Base-by-base conservation (phyloP, 2,888 invertebrate species). In the Acanthoscelides obtectus region DNA sequence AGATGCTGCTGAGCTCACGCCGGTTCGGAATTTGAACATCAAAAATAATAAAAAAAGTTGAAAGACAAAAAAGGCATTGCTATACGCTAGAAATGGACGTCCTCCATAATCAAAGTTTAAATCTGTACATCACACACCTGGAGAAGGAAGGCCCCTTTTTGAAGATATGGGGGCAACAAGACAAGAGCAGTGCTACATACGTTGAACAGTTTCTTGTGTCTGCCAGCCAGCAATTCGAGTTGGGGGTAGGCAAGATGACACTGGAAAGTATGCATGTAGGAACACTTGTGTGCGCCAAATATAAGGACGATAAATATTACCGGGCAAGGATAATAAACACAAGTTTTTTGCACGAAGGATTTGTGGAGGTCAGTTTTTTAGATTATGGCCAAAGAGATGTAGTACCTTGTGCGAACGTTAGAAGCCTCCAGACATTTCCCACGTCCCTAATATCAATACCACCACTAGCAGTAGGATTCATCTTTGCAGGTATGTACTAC, bases 101-200 rank as follows among this genome's bases (percentile, higher is more conserved):
- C 17, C 45, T 17, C 8, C 45, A 45, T 45, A 45, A 45, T 45
- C 45, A 45, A 74, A 71, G 75, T 22, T 8, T 78, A 27, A 77
- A 74, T 72, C 74, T 84, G 68, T 84, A 81, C 72, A 88, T 92
- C 79, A 93, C 92, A 74, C 89, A 90, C 85, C 88, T 93, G 75
- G 92, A 93, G 80, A 88, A 89, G 69, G 90, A 91, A 74, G 90
- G 91, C 27, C 89, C 89, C 72, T 91, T 91, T 81, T 84, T 94
- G 73, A 91, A 90, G 86, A 87, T 94, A 81, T 92, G 90, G 87
- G 94, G 92, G 25, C 94, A 94, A 84, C 85, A 88, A 0, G 90
- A 91, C 79, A 88, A 89, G 78, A 86, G 86, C 73, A 83, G 88
- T 66, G 87, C 89, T 0, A 81, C 89, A 70, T 87, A 87, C 81